Conservation (phyloP, 35 echinoderm and acorn worm genomes). For the Acanthaster planci region DNA sequence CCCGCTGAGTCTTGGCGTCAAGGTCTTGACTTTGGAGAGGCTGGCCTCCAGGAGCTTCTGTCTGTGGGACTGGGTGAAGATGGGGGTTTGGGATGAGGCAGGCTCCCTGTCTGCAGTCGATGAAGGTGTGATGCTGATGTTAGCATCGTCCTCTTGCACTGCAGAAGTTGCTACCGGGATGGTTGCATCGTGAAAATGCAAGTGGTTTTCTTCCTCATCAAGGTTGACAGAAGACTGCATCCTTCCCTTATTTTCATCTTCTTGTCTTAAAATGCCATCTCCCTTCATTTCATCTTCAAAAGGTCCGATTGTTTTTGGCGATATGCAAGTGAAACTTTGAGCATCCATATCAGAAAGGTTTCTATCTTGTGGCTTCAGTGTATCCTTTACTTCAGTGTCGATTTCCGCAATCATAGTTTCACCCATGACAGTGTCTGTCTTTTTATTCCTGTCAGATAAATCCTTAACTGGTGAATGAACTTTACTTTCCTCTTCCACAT, state of each 20-base stretch:
- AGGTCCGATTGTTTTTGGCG: too few species aligned
- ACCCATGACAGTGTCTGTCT: neutral
- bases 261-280: too few species aligned
- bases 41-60: conserved; percentile 71
- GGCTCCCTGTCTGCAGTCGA: neutral
- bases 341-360: too few species aligned
- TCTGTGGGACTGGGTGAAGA: conserved; percentile 32
- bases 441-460: neutral
- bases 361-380: neutral
- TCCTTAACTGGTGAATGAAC: neutral
- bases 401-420: neutral
- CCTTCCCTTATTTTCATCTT: too few species aligned
- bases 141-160: too few species aligned
- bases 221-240: too few species aligned
- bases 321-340: too few species aligned
- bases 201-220: too few species aligned
- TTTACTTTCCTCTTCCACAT: neutral
- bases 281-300: too few species aligned
- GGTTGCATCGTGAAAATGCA: too few species aligned
- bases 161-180: too few species aligned
- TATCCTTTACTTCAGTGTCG: neutral
- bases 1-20: conserved; percentile 72
- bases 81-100: neutral
- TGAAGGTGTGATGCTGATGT: too few species aligned
- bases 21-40: conserved; percentile 58